Conservation (phyloP, 2,797 vertebrate genomes). For the Diceros bicornis region DNA sequence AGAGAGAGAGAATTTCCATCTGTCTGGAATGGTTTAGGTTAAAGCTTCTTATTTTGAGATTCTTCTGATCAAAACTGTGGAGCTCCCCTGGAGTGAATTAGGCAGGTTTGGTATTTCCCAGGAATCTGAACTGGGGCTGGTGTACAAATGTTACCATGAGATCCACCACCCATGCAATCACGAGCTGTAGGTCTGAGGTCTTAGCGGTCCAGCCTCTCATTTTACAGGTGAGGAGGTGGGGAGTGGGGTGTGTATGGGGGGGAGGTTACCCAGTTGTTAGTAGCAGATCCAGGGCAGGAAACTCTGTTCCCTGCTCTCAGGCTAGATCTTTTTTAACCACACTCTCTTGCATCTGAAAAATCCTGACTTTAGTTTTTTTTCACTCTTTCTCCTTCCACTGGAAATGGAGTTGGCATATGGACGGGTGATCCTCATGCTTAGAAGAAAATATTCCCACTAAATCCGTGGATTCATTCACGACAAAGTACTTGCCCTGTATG, state of each 20-base stretch:
- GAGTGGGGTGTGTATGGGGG: fast-evolving
- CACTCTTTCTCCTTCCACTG: background rate
- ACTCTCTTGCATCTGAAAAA: background rate
- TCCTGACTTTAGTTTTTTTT: background rate
- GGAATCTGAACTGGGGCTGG: background rate
- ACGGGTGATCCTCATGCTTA: background rate
- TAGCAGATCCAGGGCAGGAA: background rate
- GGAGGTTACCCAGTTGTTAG: background rate
- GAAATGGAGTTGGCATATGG: background rate
- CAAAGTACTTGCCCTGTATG: background rate
- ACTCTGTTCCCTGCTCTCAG: too few relatives aligned
- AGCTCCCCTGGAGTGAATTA: background rate
- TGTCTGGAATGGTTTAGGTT: slow-evolving; percentile 48
- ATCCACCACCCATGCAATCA: background rate
- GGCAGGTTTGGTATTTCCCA: background rate
- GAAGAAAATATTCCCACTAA: background rate
- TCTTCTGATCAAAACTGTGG: slow-evolving; percentile 49
- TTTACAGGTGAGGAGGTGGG: background rate
- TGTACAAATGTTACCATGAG: background rate
- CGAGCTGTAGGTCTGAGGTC: background rate
- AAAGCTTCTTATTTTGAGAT: slow-evolving; percentile 20
- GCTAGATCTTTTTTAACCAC: background rate
- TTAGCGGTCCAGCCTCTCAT: fast-evolving
- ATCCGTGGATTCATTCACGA: background rate
- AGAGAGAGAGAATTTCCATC: background rate